Evolutionary conservation across 2,797 vertebrate species (phyloP).

Genomic region (Artibeus jamaicensis): DNA sequence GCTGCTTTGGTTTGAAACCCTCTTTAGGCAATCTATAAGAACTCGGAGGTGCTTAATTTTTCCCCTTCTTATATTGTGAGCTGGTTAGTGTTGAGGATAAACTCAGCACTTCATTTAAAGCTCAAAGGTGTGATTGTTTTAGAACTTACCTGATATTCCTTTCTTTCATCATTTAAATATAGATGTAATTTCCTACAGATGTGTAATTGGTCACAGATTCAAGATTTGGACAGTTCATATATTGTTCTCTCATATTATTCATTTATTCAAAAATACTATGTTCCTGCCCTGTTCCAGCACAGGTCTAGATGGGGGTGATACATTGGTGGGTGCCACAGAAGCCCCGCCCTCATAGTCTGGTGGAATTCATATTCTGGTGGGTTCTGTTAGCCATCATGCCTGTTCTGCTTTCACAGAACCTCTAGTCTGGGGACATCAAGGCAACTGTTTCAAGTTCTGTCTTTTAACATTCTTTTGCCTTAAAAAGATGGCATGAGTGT

Average conservation of each 20-base stretch:
- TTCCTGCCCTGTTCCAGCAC: neutral
- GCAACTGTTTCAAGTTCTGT: neutral
- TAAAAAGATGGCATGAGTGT: neutral
- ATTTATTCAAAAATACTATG: neutral
- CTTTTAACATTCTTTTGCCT: slow-evolving; percentile 31
- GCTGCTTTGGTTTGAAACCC: slow-evolving; percentile 13
- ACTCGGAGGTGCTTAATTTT: neutral
- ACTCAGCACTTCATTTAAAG: slow-evolving; percentile 26
- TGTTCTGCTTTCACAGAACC: neutral
- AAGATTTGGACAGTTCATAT: slow-evolving; percentile 14
- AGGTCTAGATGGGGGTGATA: neutral
- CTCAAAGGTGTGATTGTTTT: slow-evolving; percentile 43
- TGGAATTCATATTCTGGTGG: neutral
- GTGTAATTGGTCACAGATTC: neutral
- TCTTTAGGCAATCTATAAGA: neutral
- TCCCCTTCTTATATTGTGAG: neutral
- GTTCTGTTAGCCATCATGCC: neutral
- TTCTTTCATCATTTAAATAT: slow-evolving; percentile 28
- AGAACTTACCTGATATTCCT: neutral
- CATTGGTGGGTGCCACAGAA: neutral
- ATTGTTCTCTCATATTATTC: neutral
- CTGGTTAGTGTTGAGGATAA: slow-evolving; percentile 35
- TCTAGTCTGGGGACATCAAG: neutral
- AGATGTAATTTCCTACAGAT: slow-evolving; percentile 29
- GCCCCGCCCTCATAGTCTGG: neutral